These are phyloP conservation scores for Holothuria leucospilota DNA, from an alignment of 53 echinoderm and acorn worm species.

Conservation along the genomic window DNA sequence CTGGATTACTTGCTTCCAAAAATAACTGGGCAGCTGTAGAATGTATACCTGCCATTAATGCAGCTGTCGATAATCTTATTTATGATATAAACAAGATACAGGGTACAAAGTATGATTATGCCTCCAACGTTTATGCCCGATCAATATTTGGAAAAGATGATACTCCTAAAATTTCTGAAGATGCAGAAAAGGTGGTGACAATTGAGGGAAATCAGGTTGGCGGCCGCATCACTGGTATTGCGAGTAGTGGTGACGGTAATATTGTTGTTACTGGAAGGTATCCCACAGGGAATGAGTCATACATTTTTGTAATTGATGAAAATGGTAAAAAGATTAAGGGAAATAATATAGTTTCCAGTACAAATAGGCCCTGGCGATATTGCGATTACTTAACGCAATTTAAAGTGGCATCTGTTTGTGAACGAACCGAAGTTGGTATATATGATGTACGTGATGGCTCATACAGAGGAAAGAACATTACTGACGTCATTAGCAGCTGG, in stretches of 20 bases:
- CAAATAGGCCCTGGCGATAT: neutral
- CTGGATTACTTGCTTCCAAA: neutral
- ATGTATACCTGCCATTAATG: constrained; percentile 5
- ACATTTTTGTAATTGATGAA: no score
- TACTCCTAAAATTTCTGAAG: no score
- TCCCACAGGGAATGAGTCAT: no score
- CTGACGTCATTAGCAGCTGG: neutral
- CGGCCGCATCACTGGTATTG: neutral
- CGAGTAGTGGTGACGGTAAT: neutral
- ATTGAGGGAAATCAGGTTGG: no score
- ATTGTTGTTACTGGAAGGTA: neutral
- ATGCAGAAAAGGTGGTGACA: no score
- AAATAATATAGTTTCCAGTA: neutral
- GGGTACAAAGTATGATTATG: no score
- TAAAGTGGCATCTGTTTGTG: constrained; percentile 21
- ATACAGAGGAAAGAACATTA: neutral
- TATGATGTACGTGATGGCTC: neutral
- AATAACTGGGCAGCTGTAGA: constrained; percentile 9
- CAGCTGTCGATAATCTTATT: neutral
- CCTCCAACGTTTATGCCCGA: no score
- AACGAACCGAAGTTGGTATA: neutral
- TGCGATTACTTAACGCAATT: constrained; percentile 9
- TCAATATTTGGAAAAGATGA: no score
- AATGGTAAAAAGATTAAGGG: no score
- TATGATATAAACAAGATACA: no score